phyloP scores from a whole-genome alignment of 2,888 invertebrate species.

The Acanthosepion pharaonis region DNA sequence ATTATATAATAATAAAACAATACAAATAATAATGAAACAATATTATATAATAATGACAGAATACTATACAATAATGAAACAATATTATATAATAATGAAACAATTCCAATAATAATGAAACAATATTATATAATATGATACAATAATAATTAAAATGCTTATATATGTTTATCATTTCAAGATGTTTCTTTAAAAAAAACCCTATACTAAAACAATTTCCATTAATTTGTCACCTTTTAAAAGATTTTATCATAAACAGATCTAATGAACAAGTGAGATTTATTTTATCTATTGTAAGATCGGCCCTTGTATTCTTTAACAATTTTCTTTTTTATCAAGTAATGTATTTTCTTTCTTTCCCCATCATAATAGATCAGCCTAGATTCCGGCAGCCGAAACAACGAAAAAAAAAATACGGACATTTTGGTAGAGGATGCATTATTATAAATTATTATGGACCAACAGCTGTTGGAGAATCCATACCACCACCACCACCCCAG shows the following conservation, averaged over 20 bases:
- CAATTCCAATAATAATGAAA: too few relatives aligned
- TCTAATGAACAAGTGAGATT: background rate
- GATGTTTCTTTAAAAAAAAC: too few relatives aligned
- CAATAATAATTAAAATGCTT: too few relatives aligned
- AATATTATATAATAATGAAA: too few relatives aligned
- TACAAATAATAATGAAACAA: too few relatives aligned
- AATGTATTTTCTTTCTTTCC: background rate
- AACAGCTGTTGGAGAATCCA: background rate
- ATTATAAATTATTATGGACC: slow-evolving; percentile 12
- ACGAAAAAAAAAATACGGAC: background rate
- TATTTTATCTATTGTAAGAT: background rate
- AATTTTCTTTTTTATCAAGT: background rate
- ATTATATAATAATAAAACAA: too few relatives aligned
- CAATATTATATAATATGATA: too few relatives aligned
- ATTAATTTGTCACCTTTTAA: background rate
- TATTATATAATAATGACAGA: too few relatives aligned
- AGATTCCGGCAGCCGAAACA: background rate
- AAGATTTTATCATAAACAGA: background rate
- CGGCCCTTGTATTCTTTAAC: background rate
- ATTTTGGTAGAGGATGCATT: background rate
- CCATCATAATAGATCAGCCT: background rate
- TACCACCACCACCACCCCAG: background rate
- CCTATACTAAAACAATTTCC: too few relatives aligned
- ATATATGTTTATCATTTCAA: too few relatives aligned
- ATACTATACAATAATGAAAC: too few relatives aligned